Percentiles rank a stretch among this genome's conserved stretches.
phyloP scores from a whole-genome alignment of 2,797 vertebrate species.

The Pyrocephalus nanus region DNA sequence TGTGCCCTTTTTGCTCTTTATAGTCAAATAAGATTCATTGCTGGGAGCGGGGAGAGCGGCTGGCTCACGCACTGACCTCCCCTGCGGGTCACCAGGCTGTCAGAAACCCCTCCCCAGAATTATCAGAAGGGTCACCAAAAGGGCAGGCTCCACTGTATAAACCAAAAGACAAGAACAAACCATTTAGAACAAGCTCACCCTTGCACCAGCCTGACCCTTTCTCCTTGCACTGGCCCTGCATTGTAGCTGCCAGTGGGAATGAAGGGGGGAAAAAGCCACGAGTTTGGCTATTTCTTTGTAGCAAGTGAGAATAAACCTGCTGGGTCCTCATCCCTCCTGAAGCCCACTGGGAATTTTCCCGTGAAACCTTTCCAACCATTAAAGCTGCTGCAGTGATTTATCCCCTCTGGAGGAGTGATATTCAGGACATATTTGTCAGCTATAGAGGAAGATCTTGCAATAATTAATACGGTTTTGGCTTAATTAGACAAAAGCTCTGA shows the following conservation, averaged over 20 bases:
- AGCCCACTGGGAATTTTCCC: background rate
- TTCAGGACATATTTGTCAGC: background rate
- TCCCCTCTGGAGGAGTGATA: background rate
- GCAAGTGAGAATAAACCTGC: background rate
- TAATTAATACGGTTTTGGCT: background rate
- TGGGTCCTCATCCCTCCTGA: background rate
- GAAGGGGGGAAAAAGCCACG: background rate
- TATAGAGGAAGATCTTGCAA: background rate
- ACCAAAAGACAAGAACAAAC: conserved; percentile 36
- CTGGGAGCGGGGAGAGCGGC: conserved; percentile 32
- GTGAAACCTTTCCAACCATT: background rate
- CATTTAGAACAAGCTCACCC: conserved; percentile 11
- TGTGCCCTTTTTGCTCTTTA: conserved; percentile 12
- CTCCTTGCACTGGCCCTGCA: background rate
- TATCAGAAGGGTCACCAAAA: conserved; percentile 63
- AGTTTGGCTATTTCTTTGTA: background rate
- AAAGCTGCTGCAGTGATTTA: background rate
- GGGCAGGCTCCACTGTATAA: conserved; percentile 51
- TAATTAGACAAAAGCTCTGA: background rate
- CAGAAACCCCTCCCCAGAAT: conserved; percentile 67
- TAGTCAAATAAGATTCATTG: conserved; percentile 65
- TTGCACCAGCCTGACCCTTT: background rate
- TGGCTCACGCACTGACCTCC: conserved; percentile 51
- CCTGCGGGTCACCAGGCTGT: conserved; percentile 68
- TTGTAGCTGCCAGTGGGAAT: background rate